Base-by-base conservation (phyloP, 2,888 invertebrate genomes). In the Taphrorychus bicolor region DNA sequence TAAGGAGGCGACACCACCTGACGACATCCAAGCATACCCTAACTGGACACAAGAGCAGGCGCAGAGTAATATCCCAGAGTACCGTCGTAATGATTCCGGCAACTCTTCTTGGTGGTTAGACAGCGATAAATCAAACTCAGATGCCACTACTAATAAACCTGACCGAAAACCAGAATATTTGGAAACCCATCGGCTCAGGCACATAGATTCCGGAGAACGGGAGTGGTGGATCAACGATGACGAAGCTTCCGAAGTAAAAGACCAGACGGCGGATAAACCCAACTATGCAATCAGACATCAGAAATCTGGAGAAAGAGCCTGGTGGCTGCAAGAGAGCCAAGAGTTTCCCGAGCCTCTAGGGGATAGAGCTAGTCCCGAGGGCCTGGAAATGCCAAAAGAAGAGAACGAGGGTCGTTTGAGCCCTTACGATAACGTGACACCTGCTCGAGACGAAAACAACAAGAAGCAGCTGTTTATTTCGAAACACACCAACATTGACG, bases 401-500 rank as follows among this genome's bases (percentile, higher is more conserved):
- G 80, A 81, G 17, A 75, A 75, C 3, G 79, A 78, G 75, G 74
- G 85, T 78, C 76, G 86, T 73, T 81, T 83, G 48, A 91, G 91
- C 52, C 91, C 91, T 17, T 92, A 91, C 76, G 92, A 92, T 80
- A 91, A 91, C 79, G 85, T 88, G 73, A n/a, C n/a, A n/a, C 85
- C 85, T 73, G 48, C 42, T 19, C 68, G 32, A 45, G 63, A 18
- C 1, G 72, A 66, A 53, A 74, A 73, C 49, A 70, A 71, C 5
- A 74, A 74, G 58, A 76, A 76, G 56, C 73, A 75, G 81, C 82
- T 88, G 60, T 97, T 94, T 80, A 93, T 95, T 73, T 94, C 95
- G 9, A 87, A 89, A 63, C 93, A 93, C 81, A 91, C 90, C 45
- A 93, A 95, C 81, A 95, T 96, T 74, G 95, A 95, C 79, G 96